Conservation (phyloP, 2,113 vertebrate species). For the Bubo bubo region DNA sequence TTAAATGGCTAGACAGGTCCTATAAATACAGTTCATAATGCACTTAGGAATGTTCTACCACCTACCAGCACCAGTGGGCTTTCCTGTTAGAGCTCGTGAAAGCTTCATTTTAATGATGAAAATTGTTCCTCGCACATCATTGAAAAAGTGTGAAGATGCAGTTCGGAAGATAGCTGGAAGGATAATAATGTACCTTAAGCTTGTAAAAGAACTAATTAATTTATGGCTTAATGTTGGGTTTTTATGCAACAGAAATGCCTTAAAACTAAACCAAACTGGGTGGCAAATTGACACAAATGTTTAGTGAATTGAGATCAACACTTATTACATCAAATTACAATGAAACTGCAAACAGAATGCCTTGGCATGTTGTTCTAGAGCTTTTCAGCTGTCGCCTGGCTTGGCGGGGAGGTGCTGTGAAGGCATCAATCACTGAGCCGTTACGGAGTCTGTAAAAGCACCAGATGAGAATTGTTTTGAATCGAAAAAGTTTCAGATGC, state of each 20-base stretch:
- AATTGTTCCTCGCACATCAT: neutral
- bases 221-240: neutral
- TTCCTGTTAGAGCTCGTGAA: slow-evolving; percentile 1
- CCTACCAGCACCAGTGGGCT: neutral
- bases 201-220: slow-evolving; percentile 14
- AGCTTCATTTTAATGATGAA: slow-evolving; percentile 27
- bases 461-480: neutral
- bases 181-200: neutral
- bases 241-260: slow-evolving; percentile 20
- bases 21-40: slow-evolving; percentile 38
- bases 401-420: neutral
- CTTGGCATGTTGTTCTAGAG: neutral
- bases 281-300: slow-evolving; percentile 60
- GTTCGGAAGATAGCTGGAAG: neutral
- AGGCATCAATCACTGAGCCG: neutral
- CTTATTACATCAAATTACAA: slow-evolving; percentile 45
- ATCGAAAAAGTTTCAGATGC: neutral
- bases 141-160: neutral
- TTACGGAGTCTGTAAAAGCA: neutral
- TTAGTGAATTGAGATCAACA: slow-evolving; percentile 57
- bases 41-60: slow-evolving; percentile 13
- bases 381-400: neutral
- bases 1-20: slow-evolving; percentile 29
- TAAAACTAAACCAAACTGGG: slow-evolving; percentile 16
- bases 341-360: slow-evolving; percentile 19